These are phyloP conservation scores for Alosa sapidissima DNA, from an alignment of 2,797 vertebrate genomes.

Conservation along the genomic window DNA sequence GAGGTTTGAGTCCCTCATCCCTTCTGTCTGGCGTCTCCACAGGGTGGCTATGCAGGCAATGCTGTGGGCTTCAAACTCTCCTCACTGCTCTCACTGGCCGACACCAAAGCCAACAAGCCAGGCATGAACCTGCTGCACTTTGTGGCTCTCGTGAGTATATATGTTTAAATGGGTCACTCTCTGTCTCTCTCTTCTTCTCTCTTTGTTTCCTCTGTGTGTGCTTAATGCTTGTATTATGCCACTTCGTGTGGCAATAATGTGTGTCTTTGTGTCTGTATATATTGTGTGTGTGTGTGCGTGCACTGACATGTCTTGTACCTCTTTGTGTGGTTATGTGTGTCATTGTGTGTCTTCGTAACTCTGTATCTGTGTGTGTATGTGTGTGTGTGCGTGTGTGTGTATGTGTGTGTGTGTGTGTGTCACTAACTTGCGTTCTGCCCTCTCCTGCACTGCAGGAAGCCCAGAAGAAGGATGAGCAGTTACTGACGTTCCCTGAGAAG, in stretches of 20 bases:
- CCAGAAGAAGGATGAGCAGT: slow-evolving; percentile 83
- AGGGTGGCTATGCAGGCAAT: slow-evolving; percentile 91
- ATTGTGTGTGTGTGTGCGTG: slow-evolving; percentile 13
- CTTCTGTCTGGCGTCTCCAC: slow-evolving; percentile 28
- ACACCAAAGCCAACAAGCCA: slow-evolving; percentile 93
- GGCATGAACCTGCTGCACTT: slow-evolving; percentile 96
- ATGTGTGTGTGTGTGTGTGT: not conserved
- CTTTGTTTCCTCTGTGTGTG: not conserved
- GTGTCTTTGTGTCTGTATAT: not conserved
- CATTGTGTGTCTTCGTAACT: not conserved
- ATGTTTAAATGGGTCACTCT: slow-evolving; percentile 2
- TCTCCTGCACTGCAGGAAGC: slow-evolving; percentile 78
- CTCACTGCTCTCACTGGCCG: slow-evolving; percentile 88
- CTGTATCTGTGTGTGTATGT: not conserved
- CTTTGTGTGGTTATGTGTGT: not conserved
- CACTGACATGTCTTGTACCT: no score
- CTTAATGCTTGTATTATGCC: no score
- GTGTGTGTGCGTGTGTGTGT: not conserved
- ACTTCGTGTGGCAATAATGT: no score
- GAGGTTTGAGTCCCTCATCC: not conserved
- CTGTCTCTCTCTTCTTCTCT: no score
- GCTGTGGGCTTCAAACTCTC: slow-evolving; percentile 93
- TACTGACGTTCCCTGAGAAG: slow-evolving; percentile 84
- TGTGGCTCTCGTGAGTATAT: slow-evolving; percentile 84
- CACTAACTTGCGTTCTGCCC: not conserved